Percentiles rank a stretch among this genome's conserved stretches.
phyloP scores from a whole-genome alignment of 2,113 vertebrate species.

The Pristiophorus japonicus region DNA sequence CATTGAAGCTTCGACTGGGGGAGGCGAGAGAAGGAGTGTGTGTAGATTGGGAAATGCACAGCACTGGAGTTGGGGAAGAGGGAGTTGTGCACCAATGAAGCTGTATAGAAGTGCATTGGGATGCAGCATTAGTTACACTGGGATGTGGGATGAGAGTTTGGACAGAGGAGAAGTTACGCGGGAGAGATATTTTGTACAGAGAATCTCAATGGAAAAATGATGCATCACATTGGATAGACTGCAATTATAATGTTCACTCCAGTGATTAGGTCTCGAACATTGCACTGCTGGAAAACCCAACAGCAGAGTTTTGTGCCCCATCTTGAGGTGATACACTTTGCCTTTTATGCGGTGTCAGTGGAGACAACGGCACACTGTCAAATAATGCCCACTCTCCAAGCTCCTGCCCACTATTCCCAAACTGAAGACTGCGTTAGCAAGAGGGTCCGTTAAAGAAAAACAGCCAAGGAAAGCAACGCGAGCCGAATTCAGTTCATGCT shows the following conservation, averaged over 20 bases:
- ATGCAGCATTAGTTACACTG: neutral
- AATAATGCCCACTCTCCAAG: slow-evolving; percentile 69
- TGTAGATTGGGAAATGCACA: neutral
- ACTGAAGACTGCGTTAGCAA: slow-evolving; percentile 52
- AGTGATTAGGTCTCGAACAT: neutral
- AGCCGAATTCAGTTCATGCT: neutral
- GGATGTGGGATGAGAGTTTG: neutral
- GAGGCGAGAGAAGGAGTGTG: neutral
- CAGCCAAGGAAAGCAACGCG: neutral
- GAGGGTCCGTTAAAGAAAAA: slow-evolving; percentile 46
- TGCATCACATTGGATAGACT: neutral
- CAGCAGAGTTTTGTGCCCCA: slow-evolving; percentile 60
- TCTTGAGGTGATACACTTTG: slow-evolving; percentile 67
- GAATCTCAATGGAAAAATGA: neutral
- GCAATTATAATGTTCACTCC: neutral
- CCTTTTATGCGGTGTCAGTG: slow-evolving; percentile 66
- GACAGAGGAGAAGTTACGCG: neutral
- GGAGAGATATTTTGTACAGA: neutral
- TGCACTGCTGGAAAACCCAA: neutral
- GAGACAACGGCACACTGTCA: slow-evolving; percentile 70
- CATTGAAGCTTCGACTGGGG: neutral
- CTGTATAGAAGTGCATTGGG: neutral
- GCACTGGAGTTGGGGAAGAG: neutral
- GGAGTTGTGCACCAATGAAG: neutral
- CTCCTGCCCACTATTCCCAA: slow-evolving; percentile 58